Evolutionary conservation across 2,888 invertebrate species (phyloP).

Genomic region (Brachyptera putata): DNA sequence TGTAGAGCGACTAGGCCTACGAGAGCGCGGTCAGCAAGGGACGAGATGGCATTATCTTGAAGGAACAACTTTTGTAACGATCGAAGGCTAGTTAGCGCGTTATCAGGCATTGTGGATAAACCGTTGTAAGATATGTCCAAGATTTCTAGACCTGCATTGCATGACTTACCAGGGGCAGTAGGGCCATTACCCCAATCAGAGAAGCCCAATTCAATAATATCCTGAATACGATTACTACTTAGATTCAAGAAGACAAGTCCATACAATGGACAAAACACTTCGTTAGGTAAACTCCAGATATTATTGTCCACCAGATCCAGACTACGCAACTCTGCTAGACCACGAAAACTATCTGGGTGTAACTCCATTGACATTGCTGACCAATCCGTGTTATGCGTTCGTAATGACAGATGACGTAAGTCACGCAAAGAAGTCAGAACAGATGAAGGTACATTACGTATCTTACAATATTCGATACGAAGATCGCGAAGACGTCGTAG

Average conservation of each 20-base stretch:
- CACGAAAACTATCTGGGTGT: constrained; percentile 57
- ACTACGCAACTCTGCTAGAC: constrained; percentile 39
- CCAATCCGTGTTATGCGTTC: constrained; percentile 76
- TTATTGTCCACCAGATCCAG: constrained; percentile 42
- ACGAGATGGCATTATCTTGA: constrained; percentile 71
- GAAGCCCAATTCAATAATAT: constrained; percentile 69
- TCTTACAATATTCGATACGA: constrained; percentile 71
- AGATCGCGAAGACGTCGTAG: constrained; percentile 64
- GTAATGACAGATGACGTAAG: constrained; percentile 60
- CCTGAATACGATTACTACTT: constrained; percentile 72
- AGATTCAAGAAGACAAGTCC: constrained; percentile 66
- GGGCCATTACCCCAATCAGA: constrained; percentile 61
- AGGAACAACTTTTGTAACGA: constrained; percentile 65
- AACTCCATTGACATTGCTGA: constrained; percentile 73
- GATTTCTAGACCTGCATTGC: constrained; percentile 63
- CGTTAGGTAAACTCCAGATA: constrained; percentile 41
- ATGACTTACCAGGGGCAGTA: constrained; percentile 56
- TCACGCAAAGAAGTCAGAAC: constrained; percentile 64
- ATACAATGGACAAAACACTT: constrained; percentile 62
- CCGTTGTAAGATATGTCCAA: constrained; percentile 73
- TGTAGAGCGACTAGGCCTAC: constrained; percentile 64
- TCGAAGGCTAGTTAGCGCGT: constrained; percentile 64
- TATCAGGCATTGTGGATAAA: constrained; percentile 64
- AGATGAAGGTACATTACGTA: constrained; percentile 66
- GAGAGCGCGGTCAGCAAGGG: constrained; percentile 69